These are phyloP conservation scores for Physella acuta DNA, from an alignment of 1,140 invertebrate species.

Conservation along the genomic window DNA sequence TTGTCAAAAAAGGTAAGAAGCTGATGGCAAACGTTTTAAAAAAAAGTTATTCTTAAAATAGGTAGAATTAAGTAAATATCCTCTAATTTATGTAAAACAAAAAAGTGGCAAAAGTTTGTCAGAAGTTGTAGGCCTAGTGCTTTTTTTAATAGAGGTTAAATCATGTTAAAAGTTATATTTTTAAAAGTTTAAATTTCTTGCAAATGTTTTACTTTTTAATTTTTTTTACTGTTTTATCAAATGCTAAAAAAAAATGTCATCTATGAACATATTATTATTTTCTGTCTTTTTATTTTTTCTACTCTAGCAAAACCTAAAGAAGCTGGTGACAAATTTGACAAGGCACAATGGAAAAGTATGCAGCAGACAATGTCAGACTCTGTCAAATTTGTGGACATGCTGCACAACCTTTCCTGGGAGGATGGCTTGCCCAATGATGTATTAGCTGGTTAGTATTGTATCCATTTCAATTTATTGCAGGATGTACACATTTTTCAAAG, in stretches of 20 bases:
- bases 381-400: constrained; percentile 59
- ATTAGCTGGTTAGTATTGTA: constrained; percentile 48
- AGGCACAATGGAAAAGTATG: constrained; percentile 56
- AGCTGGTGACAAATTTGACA: constrained; percentile 44
- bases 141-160: too few relatives aligned
- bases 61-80: too few relatives aligned
- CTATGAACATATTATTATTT: neutral
- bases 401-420: constrained; percentile 60
- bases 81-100: too few relatives aligned
- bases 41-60: too few relatives aligned
- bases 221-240: neutral
- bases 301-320: constrained; percentile 42
- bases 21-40: too few relatives aligned
- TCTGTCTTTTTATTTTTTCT: neutral
- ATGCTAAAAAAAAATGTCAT: neutral
- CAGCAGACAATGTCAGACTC: constrained; percentile 54
- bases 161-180: too few relatives aligned
- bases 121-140: too few relatives aligned
- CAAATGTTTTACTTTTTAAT: neutral
- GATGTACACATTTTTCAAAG: too few relatives aligned
- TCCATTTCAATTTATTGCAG: too few relatives aligned
- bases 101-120: too few relatives aligned
- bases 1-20: constrained; percentile 51
- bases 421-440: constrained; percentile 56
- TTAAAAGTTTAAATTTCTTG: too few relatives aligned